Conservation (phyloP, 2,888 invertebrate genomes). For the Caenorhabditis becei region DNA sequence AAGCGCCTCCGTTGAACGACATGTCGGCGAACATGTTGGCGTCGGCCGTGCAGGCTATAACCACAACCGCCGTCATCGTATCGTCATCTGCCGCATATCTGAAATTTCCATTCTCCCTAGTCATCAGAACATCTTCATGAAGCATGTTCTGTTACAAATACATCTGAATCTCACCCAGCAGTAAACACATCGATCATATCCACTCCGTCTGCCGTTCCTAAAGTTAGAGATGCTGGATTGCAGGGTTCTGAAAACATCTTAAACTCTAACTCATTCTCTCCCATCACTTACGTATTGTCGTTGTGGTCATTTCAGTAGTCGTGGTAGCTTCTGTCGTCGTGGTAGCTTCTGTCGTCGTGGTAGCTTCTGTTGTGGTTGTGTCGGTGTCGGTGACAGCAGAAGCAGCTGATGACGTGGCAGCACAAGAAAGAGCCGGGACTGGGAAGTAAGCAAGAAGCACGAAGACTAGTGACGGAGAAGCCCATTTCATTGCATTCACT, state of each 20-base stretch:
- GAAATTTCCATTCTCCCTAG: background rate
- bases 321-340: slow-evolving; percentile 1
- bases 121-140: too few relatives aligned
- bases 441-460: background rate
- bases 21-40: background rate
- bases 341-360: background rate
- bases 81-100: background rate
- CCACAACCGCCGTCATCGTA: background rate
- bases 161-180: too few relatives aligned
- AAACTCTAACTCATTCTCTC: too few relatives aligned
- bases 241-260: background rate
- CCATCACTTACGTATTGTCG: background rate
- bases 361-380: background rate
- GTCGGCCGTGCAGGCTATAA: background rate
- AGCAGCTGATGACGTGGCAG: background rate
- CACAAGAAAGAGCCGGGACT: background rate
- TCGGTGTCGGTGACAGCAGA: background rate
- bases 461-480: background rate
- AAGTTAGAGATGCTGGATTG: background rate
- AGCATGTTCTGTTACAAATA: too few relatives aligned
- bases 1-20: background rate
- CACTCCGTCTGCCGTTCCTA: background rate
- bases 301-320: background rate
- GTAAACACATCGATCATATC: background rate
- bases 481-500: slow-evolving; percentile 2